Evolutionary conservation across 2,888 invertebrate species (phyloP).

Genomic region (Bimastos eiseni): DNA sequence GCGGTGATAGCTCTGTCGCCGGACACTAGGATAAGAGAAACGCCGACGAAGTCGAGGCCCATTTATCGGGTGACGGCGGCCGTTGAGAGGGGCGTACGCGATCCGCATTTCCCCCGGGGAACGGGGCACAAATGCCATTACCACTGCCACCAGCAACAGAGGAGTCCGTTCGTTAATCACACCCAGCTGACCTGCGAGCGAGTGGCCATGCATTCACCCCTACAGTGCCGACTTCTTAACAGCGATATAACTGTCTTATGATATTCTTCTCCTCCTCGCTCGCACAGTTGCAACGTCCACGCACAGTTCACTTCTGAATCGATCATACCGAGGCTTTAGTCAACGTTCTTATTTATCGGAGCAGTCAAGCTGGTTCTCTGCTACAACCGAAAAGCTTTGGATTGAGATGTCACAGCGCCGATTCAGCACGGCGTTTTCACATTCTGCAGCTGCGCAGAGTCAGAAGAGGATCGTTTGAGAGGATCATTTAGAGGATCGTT

Average conservation of each 20-base stretch:
- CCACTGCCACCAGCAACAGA: neutral
- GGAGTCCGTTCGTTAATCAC: neutral
- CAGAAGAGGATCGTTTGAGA: no score
- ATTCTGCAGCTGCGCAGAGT: neutral
- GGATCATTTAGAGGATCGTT: neutral
- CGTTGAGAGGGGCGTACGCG: neutral
- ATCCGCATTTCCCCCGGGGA: neutral
- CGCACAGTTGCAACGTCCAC: neutral
- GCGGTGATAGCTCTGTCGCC: neutral
- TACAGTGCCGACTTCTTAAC: neutral
- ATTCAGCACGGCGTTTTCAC: neutral
- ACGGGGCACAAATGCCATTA: neutral
- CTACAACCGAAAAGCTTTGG: neutral
- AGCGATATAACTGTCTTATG: neutral
- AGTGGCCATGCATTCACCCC: neutral
- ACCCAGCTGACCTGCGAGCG: neutral
- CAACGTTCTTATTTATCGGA: neutral
- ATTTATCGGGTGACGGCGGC: constrained; percentile 21
- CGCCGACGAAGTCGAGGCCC: neutral
- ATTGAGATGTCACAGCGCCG: neutral
- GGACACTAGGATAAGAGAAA: neutral
- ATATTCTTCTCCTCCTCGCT: neutral
- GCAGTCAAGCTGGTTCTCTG: neutral
- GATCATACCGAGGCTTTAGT: neutral
- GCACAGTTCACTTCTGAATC: neutral